These are phyloP conservation scores for Herminia tarsipennalis DNA, from an alignment of 2,888 invertebrate species.

Conservation along the genomic window DNA sequence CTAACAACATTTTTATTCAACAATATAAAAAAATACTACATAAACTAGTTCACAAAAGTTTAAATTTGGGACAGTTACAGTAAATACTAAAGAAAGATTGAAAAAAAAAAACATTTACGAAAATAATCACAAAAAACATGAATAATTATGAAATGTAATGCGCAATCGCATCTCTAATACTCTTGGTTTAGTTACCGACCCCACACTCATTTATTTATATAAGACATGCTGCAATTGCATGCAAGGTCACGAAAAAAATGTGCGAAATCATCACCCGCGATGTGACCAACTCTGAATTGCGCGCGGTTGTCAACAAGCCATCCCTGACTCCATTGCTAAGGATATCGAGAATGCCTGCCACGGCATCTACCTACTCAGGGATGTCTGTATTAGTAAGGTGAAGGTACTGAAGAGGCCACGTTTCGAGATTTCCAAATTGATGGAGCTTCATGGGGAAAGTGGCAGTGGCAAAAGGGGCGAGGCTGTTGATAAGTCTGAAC, in stretches of 20 bases:
- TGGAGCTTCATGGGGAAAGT: slow-evolving; percentile 97
- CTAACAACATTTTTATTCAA: too few relatives aligned
- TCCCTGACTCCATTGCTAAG: slow-evolving; percentile 99
- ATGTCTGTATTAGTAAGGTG: slow-evolving; percentile 99
- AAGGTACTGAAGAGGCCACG: slow-evolving; percentile 99
- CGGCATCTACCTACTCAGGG: slow-evolving; percentile 98
- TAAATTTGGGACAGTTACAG: too few relatives aligned
- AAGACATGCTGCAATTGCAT: too few relatives aligned
- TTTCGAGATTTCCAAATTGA: slow-evolving; percentile 97
- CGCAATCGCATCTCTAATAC: too few relatives aligned
- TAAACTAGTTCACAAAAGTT: too few relatives aligned
- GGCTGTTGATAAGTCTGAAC: slow-evolving; percentile 94
- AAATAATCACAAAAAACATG: too few relatives aligned
- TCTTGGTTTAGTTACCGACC: too few relatives aligned
- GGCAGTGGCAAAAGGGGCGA: slow-evolving; percentile 90
- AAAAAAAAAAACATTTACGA: too few relatives aligned
- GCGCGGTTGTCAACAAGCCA: slow-evolving; percentile 98
- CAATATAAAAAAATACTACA: too few relatives aligned
- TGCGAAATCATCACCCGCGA: slow-evolving; percentile 97
- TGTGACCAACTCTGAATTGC: slow-evolving; percentile 95
- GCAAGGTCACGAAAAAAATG: slow-evolving; percentile 99
- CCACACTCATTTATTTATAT: too few relatives aligned
- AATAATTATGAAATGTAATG: too few relatives aligned
- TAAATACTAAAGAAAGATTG: too few relatives aligned
- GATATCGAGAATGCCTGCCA: slow-evolving; percentile 99